A percentile compares a stretch with the other conserved stretches of the same genome.
Evolutionary conservation across 2,888 invertebrate genomes (phyloP).

Genomic region (Dolichopus griseipennis): DNA sequence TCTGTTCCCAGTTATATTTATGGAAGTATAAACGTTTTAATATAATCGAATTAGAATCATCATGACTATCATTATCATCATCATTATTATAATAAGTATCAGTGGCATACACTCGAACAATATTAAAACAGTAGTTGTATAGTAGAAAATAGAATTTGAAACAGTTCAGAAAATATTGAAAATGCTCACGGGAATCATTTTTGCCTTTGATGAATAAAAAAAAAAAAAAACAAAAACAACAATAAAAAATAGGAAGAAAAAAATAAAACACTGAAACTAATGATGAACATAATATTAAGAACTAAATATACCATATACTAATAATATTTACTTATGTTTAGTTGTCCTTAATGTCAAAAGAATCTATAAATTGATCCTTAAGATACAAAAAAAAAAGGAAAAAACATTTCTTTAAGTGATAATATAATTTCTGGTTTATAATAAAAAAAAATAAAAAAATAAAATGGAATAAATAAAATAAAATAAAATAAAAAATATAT

Average conservation of each 20-base stretch:
- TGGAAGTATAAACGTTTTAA: too few relatives aligned
- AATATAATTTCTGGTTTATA: background rate
- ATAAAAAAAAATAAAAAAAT: background rate
- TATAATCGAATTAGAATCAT: background rate
- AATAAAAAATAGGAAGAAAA: too few relatives aligned
- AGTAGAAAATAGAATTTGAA: background rate
- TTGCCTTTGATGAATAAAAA: background rate
- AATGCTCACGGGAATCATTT: background rate
- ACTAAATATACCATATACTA: too few relatives aligned
- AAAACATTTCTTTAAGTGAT: background rate
- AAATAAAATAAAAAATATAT: background rate
- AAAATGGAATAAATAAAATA: background rate
- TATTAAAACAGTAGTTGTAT: background rate
- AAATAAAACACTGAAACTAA: too few relatives aligned
- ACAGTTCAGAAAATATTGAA: background rate
- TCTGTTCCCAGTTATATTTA: too few relatives aligned
- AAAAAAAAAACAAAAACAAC: background rate
- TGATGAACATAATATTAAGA: too few relatives aligned
- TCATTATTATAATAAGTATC: too few relatives aligned
- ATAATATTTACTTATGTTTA: background rate
- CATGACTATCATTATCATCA: too few relatives aligned
- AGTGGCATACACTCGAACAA: background rate
- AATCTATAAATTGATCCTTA: background rate
- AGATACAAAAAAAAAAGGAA: background rate
- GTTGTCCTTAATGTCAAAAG: background rate